Evolutionary conservation across 2,888 invertebrate species (phyloP), one percentile per base, ranked within the genome.

Genomic region (Catonia carolina): DNA sequence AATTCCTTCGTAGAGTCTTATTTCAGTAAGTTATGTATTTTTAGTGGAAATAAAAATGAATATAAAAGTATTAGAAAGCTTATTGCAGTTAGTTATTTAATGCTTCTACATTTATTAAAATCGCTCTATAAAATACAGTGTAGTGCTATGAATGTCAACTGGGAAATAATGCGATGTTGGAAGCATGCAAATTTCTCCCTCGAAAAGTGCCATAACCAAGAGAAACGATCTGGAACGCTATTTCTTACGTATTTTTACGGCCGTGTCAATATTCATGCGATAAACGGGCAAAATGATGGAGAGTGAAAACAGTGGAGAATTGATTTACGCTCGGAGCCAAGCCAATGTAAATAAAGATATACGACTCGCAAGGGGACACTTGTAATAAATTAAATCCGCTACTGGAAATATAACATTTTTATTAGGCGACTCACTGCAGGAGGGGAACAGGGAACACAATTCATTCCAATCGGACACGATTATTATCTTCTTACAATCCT

Each of bases 371-470:
- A 45, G 54, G 47, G 54, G 27, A 45, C 47, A 22, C 54, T 17
- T 23, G 54, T 39, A 35, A 54, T 54, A 55, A 48, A 55, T 49
- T 55, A 55, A 55, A 55, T 49, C 55, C 49, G 49, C 55, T 55
- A 48, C 55, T 55, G 49, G 39, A 49, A 48, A 36, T 55, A 55
- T 55, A 55, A 55, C 55, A 51, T 55, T 55, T 55, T 55, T 55
- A 55, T 55, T 55, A 55, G 55, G 35, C 18, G 39, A 39, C 39
- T 49, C 55, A 37, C 55, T 41, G 49, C 39, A 49, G 55, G 20
- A 35, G 37, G 14, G 54, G 37, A 37, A 54, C 22, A n/a, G 22
- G 54, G 37, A 15, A 27, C 55, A 55, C 55, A 48, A 55, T 55
- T 55, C 55, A 48, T 55, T 37, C 48, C 48, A 23, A 49, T 55